A percentile compares a stretch with the other conserved stretches of the same genome.
Conservation (phyloP, 2,888 invertebrate species). For the Tetheella fluctuosa region DNA sequence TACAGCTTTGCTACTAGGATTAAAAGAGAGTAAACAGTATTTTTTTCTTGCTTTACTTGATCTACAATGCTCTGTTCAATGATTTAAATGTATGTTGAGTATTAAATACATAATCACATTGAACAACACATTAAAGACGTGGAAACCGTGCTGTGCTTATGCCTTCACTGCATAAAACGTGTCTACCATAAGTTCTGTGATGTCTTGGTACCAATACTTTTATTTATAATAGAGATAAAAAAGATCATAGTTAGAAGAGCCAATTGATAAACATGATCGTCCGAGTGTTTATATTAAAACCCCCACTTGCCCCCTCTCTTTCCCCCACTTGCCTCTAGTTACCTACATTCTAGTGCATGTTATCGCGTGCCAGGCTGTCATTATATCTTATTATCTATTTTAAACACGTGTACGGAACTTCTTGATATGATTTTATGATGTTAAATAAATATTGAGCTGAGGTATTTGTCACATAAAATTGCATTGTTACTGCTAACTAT, state of each 20-base stretch:
- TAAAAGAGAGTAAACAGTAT: too few relatives aligned
- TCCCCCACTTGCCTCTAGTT: not conserved
- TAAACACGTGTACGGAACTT: slow-evolving; percentile 9
- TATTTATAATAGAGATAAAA: slow-evolving; percentile 28
- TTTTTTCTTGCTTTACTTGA: too few relatives aligned
- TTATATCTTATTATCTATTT: slow-evolving; percentile 6
- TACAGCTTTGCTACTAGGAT: too few relatives aligned
- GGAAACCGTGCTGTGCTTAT: not conserved
- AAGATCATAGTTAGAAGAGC: slow-evolving; percentile 22
- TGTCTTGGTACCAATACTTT: slow-evolving; percentile 13
- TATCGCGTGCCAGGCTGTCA: slow-evolving; percentile 3
- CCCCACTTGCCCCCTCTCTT: not conserved
- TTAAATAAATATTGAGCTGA: slow-evolving; percentile 13
- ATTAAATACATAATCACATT: too few relatives aligned
- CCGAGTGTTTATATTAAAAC: slow-evolving; percentile 18
- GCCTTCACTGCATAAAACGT: not conserved
- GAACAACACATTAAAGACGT: too few relatives aligned
- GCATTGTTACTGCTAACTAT: too few relatives aligned
- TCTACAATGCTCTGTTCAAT: not conserved
- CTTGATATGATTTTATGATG: slow-evolving; percentile 18
- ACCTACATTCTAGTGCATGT: slow-evolving; percentile 9
- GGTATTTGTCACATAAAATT: not conserved
- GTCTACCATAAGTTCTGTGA: not conserved
- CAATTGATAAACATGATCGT: slow-evolving; percentile 30
- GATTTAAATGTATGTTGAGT: too few relatives aligned